Evolutionary conservation across 2,888 invertebrate species (phyloP), one percentile per base, ranked within the genome.

Genomic region (Palloptera scutellata): DNA sequence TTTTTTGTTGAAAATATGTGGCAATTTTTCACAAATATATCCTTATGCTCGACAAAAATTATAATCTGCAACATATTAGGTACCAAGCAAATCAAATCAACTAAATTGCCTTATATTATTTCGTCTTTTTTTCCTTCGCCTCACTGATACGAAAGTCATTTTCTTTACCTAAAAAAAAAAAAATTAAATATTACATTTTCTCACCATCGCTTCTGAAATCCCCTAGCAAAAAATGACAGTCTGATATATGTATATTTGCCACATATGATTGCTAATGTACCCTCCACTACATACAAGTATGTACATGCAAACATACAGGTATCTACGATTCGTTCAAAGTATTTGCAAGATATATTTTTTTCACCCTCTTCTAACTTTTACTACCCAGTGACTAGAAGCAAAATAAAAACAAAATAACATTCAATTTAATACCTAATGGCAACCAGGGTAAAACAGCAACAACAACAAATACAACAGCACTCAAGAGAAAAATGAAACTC

Each of bases 41-140:
- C 30, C 30, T 30, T 30, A 30, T 30, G 30, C 30, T 30, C 30
- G 30, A 30, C 30, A 30, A 30, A 30, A 30, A 30, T 30, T 4
- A 30, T 30, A 30, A 30, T 30, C 30, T 30, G 30, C 30, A 30
- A 6, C 30, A 30, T 30, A 30, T 30, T 30, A 30, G 53, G n/a
- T 13, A 53, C 53, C 53, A n/a, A 53, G 51, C 61, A 66, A 66
- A 66, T 66, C 66, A 66, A 66, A 66, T 66, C 66, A 66, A 66
- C 61, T 61, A 66, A 66, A 66, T 66, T 66, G 61, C 55, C 57
- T 54, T 54, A 61, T 51, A 61, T 61, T 64, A 64, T 57, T 55
- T 48, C 57, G 57, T 55, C 45, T 51, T 61, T 65, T 59, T 58
- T 41, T 9, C 9, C n/a, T 43, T n/a, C 8, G 5, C 6, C 6